A percentile compares a stretch with the other conserved stretches of the same genome.
Conservation (phyloP, 2,888 invertebrate species). For the Sialis lutaria region DNA sequence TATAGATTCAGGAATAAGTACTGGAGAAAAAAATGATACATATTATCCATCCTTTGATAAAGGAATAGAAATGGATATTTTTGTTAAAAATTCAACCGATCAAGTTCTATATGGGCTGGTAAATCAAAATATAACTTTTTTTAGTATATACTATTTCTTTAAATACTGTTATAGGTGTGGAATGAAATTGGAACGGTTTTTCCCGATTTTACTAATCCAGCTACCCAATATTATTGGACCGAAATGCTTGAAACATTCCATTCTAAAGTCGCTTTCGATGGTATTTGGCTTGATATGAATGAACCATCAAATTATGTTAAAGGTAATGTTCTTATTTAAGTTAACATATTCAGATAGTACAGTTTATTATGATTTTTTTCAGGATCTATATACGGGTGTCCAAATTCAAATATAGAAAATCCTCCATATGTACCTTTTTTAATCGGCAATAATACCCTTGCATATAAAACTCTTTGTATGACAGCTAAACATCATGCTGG, state of each 20-base stretch:
- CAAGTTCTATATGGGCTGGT: constrained; percentile 56
- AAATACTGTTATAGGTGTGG: constrained; percentile 38
- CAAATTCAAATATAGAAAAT: constrained; percentile 34
- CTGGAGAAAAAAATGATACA: constrained; percentile 40
- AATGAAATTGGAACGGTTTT: constrained; percentile 51
- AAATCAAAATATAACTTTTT: constrained; percentile 9
- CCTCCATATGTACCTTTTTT: constrained; percentile 52
- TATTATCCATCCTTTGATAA: constrained; percentile 62
- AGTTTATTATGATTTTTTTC: background rate
- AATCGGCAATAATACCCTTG: constrained; percentile 35
- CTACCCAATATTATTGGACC: constrained; percentile 52
- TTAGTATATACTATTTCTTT: background rate
- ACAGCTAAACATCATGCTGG: constrained; percentile 52
- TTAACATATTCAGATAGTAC: background rate
- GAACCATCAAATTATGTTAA: constrained; percentile 70
- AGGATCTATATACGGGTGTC: constrained; percentile 30
- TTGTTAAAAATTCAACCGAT: constrained; percentile 50
- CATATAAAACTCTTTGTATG: constrained; percentile 64
- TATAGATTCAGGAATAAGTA: constrained; percentile 62
- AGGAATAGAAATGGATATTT: constrained; percentile 52
- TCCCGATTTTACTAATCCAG: constrained; percentile 69
- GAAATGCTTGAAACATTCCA: constrained; percentile 48
- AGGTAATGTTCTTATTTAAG: constrained; percentile 26
- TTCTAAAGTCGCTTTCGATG: constrained; percentile 49
- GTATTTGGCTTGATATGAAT: constrained; percentile 85